Conservation (phyloP, 2,797 vertebrate genomes). For the Sciaenops ocellatus region DNA sequence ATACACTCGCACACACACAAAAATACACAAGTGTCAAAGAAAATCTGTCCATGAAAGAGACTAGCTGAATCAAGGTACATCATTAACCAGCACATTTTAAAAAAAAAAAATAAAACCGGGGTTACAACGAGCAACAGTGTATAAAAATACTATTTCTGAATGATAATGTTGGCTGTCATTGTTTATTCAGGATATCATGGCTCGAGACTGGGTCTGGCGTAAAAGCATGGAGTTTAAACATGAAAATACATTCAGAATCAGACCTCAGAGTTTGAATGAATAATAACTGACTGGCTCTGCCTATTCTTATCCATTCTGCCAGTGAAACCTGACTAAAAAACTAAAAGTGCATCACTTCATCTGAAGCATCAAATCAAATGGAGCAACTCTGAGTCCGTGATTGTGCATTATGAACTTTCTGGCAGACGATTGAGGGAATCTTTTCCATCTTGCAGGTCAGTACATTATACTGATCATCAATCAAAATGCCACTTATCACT, state of each 20-base stretch:
- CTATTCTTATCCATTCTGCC: background rate
- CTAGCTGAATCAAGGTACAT: constrained; percentile 44
- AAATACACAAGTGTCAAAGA: constrained; percentile 65
- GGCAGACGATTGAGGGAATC: constrained; percentile 1
- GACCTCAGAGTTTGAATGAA: background rate
- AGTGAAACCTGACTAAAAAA: background rate
- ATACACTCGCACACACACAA: constrained; percentile 46
- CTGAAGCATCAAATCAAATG: constrained; percentile 4
- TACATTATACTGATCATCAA: constrained; percentile 8
- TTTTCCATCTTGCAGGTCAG: constrained; percentile 15
- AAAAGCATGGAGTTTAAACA: background rate
- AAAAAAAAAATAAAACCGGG: constrained; percentile 11
- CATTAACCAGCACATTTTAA: constrained; percentile 31
- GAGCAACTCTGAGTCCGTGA: constrained; percentile 2
- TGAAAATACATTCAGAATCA: constrained; percentile 11
- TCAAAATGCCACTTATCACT: constrained; percentile 15
- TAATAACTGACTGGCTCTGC: background rate
- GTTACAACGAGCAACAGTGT: background rate
- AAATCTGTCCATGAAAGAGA: constrained; percentile 70
- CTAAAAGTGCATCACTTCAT: background rate
- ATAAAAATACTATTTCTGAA: constrained; percentile 8
- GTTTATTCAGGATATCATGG: constrained; percentile 7
- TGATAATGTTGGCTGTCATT: constrained; percentile 6
- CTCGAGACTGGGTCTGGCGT: background rate
- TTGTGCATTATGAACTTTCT: constrained; percentile 14